Percentiles rank a stretch among this genome's conserved stretches.
phyloP scores from a whole-genome alignment of 2,113 vertebrate genomes.

The Egretta garzetta region DNA sequence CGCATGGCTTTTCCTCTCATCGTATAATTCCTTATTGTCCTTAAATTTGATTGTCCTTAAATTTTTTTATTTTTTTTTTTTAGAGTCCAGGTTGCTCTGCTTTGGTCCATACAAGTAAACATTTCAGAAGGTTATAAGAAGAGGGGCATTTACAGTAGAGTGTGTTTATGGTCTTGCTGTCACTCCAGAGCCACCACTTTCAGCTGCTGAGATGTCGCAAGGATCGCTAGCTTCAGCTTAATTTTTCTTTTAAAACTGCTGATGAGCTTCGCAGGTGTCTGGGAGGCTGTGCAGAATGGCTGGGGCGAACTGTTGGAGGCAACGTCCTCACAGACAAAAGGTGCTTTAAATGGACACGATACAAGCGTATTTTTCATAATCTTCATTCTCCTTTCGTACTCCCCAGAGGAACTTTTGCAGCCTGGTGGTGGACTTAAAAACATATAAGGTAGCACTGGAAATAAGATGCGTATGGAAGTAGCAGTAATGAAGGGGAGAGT shows the following conservation, averaged over 20 bases:
- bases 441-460: neutral
- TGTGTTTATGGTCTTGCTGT: neutral
- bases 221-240: neutral
- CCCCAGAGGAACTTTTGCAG: neutral
- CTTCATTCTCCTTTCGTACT: neutral
- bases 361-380: neutral
- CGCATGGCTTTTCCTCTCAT: neutral
- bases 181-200: neutral
- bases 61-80: neutral
- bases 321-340: neutral
- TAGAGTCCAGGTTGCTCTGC: neutral
- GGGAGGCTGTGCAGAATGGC: neutral
- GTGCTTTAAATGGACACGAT: neutral
- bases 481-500: neutral
- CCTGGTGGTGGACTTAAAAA: neutral
- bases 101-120: neutral
- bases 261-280: neutral
- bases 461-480: neutral
- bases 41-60: neutral
- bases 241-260: neutral
- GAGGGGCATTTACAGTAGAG: neutral
- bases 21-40: neutral
- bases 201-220: neutral
- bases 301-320: neutral
- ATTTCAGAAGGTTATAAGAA: neutral